phyloP scores from a whole-genome alignment of 1,140 invertebrate genomes.

The Epicauta chinensis region DNA sequence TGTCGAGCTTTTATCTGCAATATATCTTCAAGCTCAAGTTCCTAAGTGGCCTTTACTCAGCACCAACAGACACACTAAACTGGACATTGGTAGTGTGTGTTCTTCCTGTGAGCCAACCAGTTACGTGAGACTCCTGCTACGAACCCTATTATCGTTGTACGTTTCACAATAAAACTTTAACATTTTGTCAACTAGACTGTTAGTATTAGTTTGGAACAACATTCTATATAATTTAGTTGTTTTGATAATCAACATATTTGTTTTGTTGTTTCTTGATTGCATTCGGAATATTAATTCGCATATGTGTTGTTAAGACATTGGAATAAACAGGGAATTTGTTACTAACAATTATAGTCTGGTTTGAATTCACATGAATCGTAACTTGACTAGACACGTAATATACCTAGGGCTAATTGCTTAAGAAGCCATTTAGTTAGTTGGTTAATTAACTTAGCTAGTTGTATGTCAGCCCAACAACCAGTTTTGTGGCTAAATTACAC shows the following conservation, averaged over 20 bases:
- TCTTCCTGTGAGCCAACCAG: slow-evolving; percentile 9
- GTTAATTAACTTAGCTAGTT: slow-evolving; percentile 36
- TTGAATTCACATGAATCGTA: slow-evolving; percentile 34
- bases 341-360: slow-evolving; percentile 28
- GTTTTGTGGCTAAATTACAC: slow-evolving; percentile 19
- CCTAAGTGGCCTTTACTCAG: slow-evolving; percentile 16
- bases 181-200: slow-evolving; percentile 3
- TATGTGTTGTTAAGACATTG: slow-evolving; percentile 16
- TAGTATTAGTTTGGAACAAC: no score
- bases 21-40: slow-evolving; percentile 16
- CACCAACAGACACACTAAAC: slow-evolving; percentile 6
- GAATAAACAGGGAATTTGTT: slow-evolving; percentile 15
- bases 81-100: slow-evolving; percentile 8
- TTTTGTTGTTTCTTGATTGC: no score
- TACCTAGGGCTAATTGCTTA: slow-evolving; percentile 35
- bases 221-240: no score
- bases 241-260: no score
- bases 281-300: neutral
- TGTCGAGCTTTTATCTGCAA: slow-evolving; percentile 17
- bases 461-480: slow-evolving; percentile 25
- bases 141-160: slow-evolving; percentile 7
- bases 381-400: slow-evolving; percentile 32
- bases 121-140: slow-evolving; percentile 15
- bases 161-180: slow-evolving; percentile 1
- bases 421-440: slow-evolving; percentile 38